Conservation (phyloP, 2,113 vertebrate species). For the Psophia crepitans region DNA sequence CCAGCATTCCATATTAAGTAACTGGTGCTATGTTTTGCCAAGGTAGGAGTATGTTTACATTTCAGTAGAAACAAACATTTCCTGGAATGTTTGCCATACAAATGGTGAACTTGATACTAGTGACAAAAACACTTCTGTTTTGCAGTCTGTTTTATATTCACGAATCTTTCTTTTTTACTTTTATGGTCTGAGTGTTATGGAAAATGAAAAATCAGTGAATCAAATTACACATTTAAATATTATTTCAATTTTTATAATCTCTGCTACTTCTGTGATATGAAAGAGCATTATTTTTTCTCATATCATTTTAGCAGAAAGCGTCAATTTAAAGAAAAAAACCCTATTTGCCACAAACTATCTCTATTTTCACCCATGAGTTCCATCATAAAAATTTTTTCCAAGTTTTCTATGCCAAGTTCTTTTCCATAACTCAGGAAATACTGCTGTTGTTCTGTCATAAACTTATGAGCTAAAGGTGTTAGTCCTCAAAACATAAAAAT, state of each 20-base stretch:
- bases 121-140: neutral
- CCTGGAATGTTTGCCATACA: neutral
- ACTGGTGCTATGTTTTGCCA: conserved; percentile 91
- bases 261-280: neutral
- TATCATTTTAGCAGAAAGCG: neutral
- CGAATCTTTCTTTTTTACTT: neutral
- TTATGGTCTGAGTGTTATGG: neutral
- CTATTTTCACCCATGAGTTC: neutral
- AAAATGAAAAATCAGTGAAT: neutral
- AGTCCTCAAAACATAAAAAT: neutral
- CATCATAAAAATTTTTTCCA: neutral
- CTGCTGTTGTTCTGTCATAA: neutral
- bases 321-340: neutral
- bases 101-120: neutral
- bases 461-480: neutral
- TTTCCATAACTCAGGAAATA: neutral
- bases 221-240: neutral
- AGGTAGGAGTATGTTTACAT: conserved; percentile 77
- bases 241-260: neutral
- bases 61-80: neutral
- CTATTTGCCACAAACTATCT: neutral
- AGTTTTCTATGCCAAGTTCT: too few relatives aligned
- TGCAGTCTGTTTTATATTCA: neutral
- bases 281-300: neutral
- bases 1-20: conserved; percentile 71